Evolutionary conservation across 2,797 vertebrate species (phyloP), one percentile per base, ranked within the genome.

Genomic region (Argyrosomus regius): DNA sequence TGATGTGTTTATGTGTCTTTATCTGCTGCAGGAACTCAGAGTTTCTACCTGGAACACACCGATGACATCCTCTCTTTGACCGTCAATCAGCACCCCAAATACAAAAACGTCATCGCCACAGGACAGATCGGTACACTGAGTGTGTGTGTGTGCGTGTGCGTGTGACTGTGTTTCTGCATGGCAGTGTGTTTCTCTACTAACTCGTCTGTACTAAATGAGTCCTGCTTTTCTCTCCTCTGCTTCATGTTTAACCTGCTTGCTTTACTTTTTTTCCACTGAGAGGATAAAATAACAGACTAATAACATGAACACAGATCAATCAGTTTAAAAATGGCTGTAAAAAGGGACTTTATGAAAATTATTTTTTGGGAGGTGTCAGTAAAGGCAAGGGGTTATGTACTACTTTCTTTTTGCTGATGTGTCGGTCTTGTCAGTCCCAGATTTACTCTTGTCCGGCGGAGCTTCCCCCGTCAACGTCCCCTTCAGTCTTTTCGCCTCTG

Each of bases 31-130:
- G 97, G 98, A 76, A 97, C 96, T 59, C 98, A 99, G 93, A 99
- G 96, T 68, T 99, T 99, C 95, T 99, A 99, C 93, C 92, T 99
- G 92, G 97, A 98, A 83, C 97, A 99, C 90, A 98, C 97, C 0
- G 98, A 99, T 0, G 98, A 99, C 93, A 98, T 99, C 92, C 96
- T 99, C 59, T 98, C 97, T 90, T 94, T 99, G 88, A 99, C 98
- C 0, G 97, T 97, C 93, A 99, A 99, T 88, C 97, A 99, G 84
- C 98, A 99, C 79, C 98, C 97, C 4, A 99, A 99, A 87, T 99
- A 97, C 91, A 97, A 97, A 79, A 98, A 99, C 9, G 74, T 98
- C 90, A 97, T 98, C 78, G 98, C 98, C 62, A 98, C 96, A 5
- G 98, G 98, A 78, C 98, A 99, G 95, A 99, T 99, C 68, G 98